Percentiles rank a stretch among this genome's conserved stretches.
These are phyloP conservation scores for Phrixothrix hirtus DNA, from an alignment of 2,888 invertebrate species.

Conservation along the genomic window DNA sequence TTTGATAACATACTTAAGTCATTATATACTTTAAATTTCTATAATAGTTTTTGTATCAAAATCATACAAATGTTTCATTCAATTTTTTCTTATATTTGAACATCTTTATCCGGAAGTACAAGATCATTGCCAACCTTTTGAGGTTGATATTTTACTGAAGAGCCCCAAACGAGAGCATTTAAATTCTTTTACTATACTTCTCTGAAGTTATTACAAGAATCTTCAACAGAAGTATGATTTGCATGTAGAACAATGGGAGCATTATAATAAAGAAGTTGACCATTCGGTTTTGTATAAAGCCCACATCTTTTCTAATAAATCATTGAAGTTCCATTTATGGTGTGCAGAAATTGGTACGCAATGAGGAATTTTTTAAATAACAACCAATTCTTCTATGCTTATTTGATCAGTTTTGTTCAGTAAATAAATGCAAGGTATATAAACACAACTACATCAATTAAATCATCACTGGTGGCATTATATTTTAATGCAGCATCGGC, in stretches of 20 bases:
- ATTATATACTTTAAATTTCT: too few relatives aligned
- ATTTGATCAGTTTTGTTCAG: conserved; percentile 99
- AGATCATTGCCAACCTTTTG: conserved; percentile 99
- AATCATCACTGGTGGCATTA: conserved; percentile 95
- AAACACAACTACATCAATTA: conserved; percentile 97
- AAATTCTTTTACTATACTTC: conserved; percentile 96
- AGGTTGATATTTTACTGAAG: conserved; percentile 98
- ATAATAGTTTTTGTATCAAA: neutral
- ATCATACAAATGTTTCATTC: conserved; percentile 46
- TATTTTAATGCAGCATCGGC: conserved; percentile 94
- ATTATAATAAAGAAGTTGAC: conserved; percentile 97
- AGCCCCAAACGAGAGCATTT: conserved; percentile 99
- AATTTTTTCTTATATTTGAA: conserved; percentile 98
- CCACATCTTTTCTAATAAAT: conserved; percentile 97
- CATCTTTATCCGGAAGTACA: conserved; percentile 93
- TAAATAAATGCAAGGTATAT: conserved; percentile 97
- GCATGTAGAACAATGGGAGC: conserved; percentile 93
- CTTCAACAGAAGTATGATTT: conserved; percentile 87
- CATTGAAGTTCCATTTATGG: conserved; percentile 99
- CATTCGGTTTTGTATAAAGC: conserved; percentile 98
- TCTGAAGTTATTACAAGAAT: conserved; percentile 99
- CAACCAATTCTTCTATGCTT: conserved; percentile 93
- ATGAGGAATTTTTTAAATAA: conserved; percentile 99
- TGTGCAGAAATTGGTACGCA: conserved; percentile 99
- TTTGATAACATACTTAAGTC: too few relatives aligned